phyloP scores from a whole-genome alignment of 1,140 invertebrate genomes.

The Brachionus koreanus region DNA sequence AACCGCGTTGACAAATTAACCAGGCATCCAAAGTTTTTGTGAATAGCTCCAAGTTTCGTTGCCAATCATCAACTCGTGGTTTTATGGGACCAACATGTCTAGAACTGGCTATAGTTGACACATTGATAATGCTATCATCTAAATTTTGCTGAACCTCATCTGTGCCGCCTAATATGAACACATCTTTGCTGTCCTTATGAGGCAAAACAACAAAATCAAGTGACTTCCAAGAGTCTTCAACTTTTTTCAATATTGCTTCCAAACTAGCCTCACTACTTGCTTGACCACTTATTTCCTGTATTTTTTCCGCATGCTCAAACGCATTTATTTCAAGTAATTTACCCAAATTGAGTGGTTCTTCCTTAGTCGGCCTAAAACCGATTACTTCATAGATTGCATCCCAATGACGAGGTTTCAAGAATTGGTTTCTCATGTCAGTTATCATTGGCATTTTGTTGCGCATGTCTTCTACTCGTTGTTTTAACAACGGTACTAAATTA shows the following conservation, averaged over 20 bases:
- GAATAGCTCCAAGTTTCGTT: conserved; percentile 69
- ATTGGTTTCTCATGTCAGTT: conserved; percentile 57
- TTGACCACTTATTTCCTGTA: conserved; percentile 76
- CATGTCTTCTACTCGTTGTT: conserved; percentile 57
- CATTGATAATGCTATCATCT: conserved; percentile 78
- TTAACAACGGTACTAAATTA: conserved; percentile 55
- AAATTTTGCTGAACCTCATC: conserved; percentile 76
- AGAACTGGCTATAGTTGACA: conserved; percentile 77
- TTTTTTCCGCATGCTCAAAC: conserved; percentile 68
- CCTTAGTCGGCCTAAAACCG: conserved; percentile 51
- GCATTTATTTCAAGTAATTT: conserved; percentile 60
- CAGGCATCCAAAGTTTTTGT: conserved; percentile 65
- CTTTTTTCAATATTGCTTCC: conserved; percentile 68
- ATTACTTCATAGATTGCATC: conserved; percentile 55
- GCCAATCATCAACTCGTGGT: conserved; percentile 74
- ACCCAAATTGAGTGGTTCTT: conserved; percentile 55
- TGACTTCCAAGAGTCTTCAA: conserved; percentile 59
- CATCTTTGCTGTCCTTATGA: conserved; percentile 66
- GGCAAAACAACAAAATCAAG: conserved; percentile 57
- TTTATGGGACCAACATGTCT: conserved; percentile 76
- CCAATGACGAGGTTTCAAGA: conserved; percentile 57
- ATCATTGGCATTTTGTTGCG: conserved; percentile 58
- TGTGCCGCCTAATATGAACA: conserved; percentile 73
- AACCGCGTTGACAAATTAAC: conserved; percentile 39
- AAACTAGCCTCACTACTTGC: conserved; percentile 77